These are phyloP conservation scores for Andrena trimmerana DNA, from an alignment of 2,888 invertebrate species.

Conservation along the genomic window DNA sequence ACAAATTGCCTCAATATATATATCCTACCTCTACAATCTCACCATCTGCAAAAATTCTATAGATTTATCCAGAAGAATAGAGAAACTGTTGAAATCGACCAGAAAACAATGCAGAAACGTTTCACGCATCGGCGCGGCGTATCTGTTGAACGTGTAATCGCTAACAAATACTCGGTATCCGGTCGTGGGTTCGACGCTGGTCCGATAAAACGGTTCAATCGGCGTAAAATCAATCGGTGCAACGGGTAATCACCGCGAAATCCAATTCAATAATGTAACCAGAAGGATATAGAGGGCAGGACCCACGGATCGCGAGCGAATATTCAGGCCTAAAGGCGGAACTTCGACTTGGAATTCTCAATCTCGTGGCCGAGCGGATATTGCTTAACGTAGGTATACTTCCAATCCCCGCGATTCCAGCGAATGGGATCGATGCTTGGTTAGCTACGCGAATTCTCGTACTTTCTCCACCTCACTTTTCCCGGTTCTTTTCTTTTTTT, in stretches of 20 bases:
- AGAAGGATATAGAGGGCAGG: conserved; percentile 24
- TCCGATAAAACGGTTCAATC: conserved; percentile 39
- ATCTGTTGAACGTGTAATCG: conserved; percentile 15
- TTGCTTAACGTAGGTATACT: conserved; percentile 43
- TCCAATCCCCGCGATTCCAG: background rate
- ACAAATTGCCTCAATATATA: no score
- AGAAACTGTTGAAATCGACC: background rate
- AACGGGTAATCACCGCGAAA: conserved; percentile 45
- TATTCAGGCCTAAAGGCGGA: conserved; percentile 30
- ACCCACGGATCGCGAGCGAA: conserved; percentile 10
- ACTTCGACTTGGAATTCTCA: conserved; percentile 38
- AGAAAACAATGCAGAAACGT: background rate
- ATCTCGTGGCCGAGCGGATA: conserved; percentile 30
- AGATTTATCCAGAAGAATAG: no score
- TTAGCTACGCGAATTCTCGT: background rate
- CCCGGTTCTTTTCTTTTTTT: background rate
- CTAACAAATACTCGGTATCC: conserved; percentile 18
- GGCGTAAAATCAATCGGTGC: conserved; percentile 45
- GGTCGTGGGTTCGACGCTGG: background rate
- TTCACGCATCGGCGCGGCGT: conserved; percentile 8
- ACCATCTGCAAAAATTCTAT: no score
- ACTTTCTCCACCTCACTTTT: background rate
- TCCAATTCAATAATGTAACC: conserved; percentile 45
- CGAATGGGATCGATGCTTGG: conserved; percentile 12
- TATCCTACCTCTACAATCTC: no score